Percentiles rank a stretch among this genome's conserved stretches.
These are phyloP conservation scores for Chorisops tibialis DNA, from an alignment of 2,888 invertebrate genomes.

Conservation along the genomic window DNA sequence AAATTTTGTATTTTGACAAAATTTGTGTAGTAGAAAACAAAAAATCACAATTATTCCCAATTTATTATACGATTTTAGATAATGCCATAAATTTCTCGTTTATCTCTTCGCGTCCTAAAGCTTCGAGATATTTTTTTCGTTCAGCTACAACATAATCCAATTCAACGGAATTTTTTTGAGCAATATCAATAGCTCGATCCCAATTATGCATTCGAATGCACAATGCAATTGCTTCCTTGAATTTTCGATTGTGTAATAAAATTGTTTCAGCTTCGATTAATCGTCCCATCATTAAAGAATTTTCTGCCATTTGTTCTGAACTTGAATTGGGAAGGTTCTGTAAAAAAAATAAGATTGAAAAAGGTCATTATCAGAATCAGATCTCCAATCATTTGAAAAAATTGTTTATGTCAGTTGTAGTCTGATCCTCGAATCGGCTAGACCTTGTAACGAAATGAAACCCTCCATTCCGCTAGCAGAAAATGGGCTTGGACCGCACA, in stretches of 20 bases:
- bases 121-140: slow-evolving; percentile 45
- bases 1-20: too few species aligned
- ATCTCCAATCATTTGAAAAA: background rate
- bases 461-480: too few species aligned
- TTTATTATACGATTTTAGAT: too few species aligned
- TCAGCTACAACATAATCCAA: slow-evolving; percentile 43
- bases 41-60: too few species aligned
- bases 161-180: slow-evolving; percentile 43
- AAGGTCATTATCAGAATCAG: too few species aligned
- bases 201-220: slow-evolving; percentile 51
- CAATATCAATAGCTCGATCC: slow-evolving; percentile 48
- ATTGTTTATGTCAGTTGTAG: background rate
- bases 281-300: slow-evolving; percentile 49
- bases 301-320: slow-evolving; percentile 52
- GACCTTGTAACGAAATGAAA: too few species aligned
- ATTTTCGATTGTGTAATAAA: slow-evolving; percentile 48
- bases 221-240: slow-evolving; percentile 44
- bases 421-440: too few species aligned
- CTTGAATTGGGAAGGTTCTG: slow-evolving; percentile 41
- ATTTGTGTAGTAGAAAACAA: too few species aligned
- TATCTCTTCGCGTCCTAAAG: slow-evolving; percentile 46
- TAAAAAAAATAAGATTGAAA: slow-evolving; percentile 32
- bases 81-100: slow-evolving; percentile 42
- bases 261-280: slow-evolving; percentile 51
- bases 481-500: too few species aligned